phyloP scores from a whole-genome alignment of 1,140 invertebrate species.

The Maconellicoccus hirsutus region DNA sequence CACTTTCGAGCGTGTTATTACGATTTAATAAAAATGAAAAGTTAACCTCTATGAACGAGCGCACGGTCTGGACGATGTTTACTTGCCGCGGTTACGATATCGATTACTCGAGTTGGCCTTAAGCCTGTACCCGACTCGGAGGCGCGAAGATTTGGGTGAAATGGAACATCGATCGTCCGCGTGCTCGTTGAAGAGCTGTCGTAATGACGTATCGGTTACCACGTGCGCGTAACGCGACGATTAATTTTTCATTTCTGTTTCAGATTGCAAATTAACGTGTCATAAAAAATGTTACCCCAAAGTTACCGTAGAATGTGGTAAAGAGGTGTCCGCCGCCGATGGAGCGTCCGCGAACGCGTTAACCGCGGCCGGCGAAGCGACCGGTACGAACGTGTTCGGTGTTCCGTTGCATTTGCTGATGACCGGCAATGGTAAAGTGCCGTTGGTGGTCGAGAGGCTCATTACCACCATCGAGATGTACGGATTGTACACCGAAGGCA shows the following conservation, averaged over 20 bases:
- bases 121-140: too few relatives aligned
- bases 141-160: too few relatives aligned
- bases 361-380: conserved; percentile 34
- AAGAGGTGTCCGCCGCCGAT: conserved; percentile 27
- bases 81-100: too few relatives aligned
- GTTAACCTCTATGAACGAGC: too few relatives aligned
- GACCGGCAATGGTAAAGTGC: conserved; percentile 67
- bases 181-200: too few relatives aligned
- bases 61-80: too few relatives aligned
- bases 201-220: too few relatives aligned
- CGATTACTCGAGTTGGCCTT: too few relatives aligned
- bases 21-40: too few relatives aligned
- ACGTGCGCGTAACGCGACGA: not conserved
- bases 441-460: conserved; percentile 71
- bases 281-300: conserved; percentile 88
- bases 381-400: conserved; percentile 57
- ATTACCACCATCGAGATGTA: conserved; percentile 83
- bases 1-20: too few relatives aligned
- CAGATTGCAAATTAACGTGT: conserved; percentile 84
- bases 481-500: conserved; percentile 81
- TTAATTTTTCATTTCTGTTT: conserved; percentile 36
- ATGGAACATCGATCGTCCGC: too few relatives aligned
- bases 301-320: conserved; percentile 40
- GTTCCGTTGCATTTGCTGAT: conserved; percentile 57
- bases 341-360: conserved; percentile 31